Evolutionary conservation across 2,888 invertebrate species (phyloP), one percentile per base, ranked within the genome.

Genomic region (Drosophila anceps): DNA sequence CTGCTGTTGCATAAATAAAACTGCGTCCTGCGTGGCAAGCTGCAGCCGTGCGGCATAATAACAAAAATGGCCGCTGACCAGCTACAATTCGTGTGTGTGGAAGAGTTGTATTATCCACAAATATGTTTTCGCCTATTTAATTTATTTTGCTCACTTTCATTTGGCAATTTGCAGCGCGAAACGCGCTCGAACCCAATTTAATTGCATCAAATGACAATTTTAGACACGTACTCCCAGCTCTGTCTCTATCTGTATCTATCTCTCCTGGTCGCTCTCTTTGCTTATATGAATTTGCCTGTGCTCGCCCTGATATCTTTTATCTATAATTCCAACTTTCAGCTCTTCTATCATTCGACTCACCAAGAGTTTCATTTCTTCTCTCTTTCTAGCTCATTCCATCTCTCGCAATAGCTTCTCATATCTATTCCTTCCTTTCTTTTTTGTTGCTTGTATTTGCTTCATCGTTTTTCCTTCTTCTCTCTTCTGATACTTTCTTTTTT

Each of bases 1-100:
- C 44, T 43, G 46, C 18, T 60, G 57, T 50, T 48, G 64, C 73
- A 79, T 78, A 69, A 81, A 76, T 69, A 79, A 76, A 61, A 76
- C 63, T 62, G 62, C 64, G 50, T 79, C 64, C 44, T 33, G 64
- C n/a, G n/a, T 64, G 68, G 68, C 68, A 53, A 51, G 31, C 33
- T 55, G 67, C 57, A 46, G 54, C 39, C 39, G 48, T 51, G 78
- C 35, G 50, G 55, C 55, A 78, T 78, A 73, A 74, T 76, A 65
- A 69, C 76, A 79, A 65, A 79, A 62, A 55, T 59, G 44, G 57
- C 65, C 64, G 20, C 39, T 43, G 61, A n/a, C 48, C 64, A 50
- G 29, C 35, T 63, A 39, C 48, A 24, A 41, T 35, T 51, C n/a
- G n/a, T n/a, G n/a, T n/a, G n/a, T n/a, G n/a, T n/a, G n/a, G n/a